Evolutionary conservation across 2,888 invertebrate species (phyloP), one percentile per base, ranked within the genome.

Genomic region (Hypsopygia costalis): DNA sequence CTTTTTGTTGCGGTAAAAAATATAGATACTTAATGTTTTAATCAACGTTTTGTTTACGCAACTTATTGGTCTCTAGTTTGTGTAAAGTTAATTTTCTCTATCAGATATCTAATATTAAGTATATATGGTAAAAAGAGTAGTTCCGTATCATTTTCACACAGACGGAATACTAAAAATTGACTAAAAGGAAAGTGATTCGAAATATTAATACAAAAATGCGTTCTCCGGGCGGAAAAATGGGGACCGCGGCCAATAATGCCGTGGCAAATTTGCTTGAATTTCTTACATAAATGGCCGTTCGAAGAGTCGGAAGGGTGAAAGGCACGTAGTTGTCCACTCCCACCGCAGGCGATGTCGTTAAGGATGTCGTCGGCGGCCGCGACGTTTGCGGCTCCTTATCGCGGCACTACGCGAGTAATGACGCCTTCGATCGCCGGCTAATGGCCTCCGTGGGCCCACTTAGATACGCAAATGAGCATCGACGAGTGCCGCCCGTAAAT

Each of bases 381-480:
- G 51, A 41, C 49, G 49, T 49, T 51, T 49, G 50, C 53, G 59
- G 51, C 68, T 72, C 77, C 82, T 85, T 87, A 83, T 87, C 86
- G 82, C 71, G 62, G 63, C 73, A 68, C 79, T 75, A 70, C 70
- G 71, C 81, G 74, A 81, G 81, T 87, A 88, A 87, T 79, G 86
- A 81, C 77, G 76, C 72, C 81, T 80, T 76, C 85, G 85, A 86
- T 86, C 82, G 83, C 63, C 64, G 70, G 75, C 81, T 88, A 88
- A 88, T 88, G 86, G 86, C 80, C 77, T 78, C 77, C 73, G 71
- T 74, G 79, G 76, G 74, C 70, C 79, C 83, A 83, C 86, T 87
- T 83, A 86, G 87, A 87, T 87, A 88, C 83, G 87, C 86, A 88
- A 88, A 88, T 86, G 87, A 86, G 81, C 86, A 79, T 78, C 81